Conservation (phyloP, 2,113 vertebrate genomes). For the Platanista minor region DNA sequence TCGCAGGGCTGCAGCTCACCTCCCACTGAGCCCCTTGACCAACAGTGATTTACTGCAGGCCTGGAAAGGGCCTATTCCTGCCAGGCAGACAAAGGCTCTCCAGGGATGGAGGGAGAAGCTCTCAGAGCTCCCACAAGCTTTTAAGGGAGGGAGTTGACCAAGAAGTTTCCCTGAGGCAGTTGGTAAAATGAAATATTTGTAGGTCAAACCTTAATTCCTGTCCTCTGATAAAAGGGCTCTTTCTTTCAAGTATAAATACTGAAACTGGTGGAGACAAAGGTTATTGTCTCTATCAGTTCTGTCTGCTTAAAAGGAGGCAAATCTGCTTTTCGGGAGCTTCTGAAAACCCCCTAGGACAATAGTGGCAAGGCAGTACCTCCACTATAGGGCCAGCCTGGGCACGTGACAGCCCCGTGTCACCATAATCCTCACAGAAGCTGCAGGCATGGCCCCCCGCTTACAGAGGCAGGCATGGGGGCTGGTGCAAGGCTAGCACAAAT, state of each 20-base stretch:
- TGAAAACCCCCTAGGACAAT: neutral
- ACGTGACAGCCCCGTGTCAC: accelerated
- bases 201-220: neutral
- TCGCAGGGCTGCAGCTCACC: too few relatives aligned
- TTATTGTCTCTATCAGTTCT: neutral
- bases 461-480: neutral
- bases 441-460: neutral
- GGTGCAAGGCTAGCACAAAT: neutral
- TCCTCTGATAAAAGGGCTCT: slow-evolving; percentile 13
- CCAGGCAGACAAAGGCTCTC: neutral
- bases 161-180: neutral
- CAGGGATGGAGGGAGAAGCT: neutral
- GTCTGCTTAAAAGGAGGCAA: neutral
- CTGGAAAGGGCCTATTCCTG: neutral
- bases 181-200: neutral
- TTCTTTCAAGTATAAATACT: slow-evolving; percentile 24
- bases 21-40: neutral
- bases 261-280: neutral
- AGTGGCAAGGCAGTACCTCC: neutral
- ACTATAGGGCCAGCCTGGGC: neutral
- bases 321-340: neutral
- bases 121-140: neutral
- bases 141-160: neutral
- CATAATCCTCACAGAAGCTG: neutral
- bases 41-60: too few relatives aligned